Evolutionary conservation across 2,888 invertebrate species (phyloP).

Genomic region (Cerastoderma edule): DNA sequence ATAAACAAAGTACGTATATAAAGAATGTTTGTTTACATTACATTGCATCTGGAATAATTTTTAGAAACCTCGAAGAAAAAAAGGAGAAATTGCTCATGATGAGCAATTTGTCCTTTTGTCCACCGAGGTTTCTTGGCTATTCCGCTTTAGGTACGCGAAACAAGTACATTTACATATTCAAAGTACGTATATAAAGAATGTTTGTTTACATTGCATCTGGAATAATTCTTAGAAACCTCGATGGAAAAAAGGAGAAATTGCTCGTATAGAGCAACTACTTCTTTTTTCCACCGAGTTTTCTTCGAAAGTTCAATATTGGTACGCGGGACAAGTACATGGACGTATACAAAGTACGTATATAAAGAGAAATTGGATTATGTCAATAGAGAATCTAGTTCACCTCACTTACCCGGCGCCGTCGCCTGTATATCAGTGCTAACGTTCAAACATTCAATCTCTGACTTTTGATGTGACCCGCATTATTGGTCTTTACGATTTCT

Average conservation of each 20-base stretch:
- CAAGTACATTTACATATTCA: neutral
- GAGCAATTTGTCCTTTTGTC: slow-evolving; percentile 4
- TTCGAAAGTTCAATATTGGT: neutral
- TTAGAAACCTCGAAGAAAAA: too few relatives aligned
- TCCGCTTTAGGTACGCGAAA: neutral
- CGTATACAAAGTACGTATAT: too few relatives aligned
- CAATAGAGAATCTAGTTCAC: too few relatives aligned
- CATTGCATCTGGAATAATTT: too few relatives aligned
- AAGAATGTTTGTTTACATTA: neutral
- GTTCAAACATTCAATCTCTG: too few relatives aligned
- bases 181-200: neutral
- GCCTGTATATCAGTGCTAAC: too few relatives aligned
- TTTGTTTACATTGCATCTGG: neutral
- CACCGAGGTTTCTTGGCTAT: neutral
- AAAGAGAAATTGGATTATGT: too few relatives aligned
- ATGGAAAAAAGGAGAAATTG: neutral
- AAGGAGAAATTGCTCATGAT: slow-evolving; percentile 1
- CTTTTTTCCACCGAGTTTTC: neutral
- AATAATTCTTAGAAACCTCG: slow-evolving; percentile 1
- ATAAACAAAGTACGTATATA: neutral
- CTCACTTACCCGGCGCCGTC: too few relatives aligned
- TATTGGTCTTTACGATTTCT: too few relatives aligned
- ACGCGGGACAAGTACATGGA: too few relatives aligned
- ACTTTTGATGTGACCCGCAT: too few relatives aligned
- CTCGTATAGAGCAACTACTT: neutral